Percentiles rank a stretch among this genome's conserved stretches.
Conservation (phyloP, 2,113 vertebrate genomes). For the Pyxicephalus adspersus region DNA sequence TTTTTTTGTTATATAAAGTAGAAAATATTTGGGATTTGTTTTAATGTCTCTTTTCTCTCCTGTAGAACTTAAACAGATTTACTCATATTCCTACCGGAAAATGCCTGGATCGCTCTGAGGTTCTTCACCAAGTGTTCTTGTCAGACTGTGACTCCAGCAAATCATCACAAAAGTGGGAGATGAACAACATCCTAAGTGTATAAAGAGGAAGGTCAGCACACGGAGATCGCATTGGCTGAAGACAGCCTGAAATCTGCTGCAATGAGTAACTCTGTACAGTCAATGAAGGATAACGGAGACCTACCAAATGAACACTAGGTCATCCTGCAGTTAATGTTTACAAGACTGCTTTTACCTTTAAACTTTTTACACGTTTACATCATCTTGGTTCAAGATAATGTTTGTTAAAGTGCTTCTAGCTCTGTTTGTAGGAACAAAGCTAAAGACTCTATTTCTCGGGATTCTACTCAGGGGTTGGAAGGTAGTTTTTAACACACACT, state of each 20-base stretch:
- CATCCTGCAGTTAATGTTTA: constrained; percentile 82
- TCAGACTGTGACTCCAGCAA: constrained; percentile 89
- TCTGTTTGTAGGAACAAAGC: constrained; percentile 68
- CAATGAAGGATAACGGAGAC: constrained; percentile 72
- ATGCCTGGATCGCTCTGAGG: constrained; percentile 93
- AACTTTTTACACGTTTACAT: constrained; percentile 88
- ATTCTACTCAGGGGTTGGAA: constrained; percentile 86
- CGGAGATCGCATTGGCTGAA: constrained; percentile 70
- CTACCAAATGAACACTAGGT: constrained; percentile 75
- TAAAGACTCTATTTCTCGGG: constrained; percentile 77
- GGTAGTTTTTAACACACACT: constrained; percentile 81
- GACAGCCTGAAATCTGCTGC: constrained; percentile 81
- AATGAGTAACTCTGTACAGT: constrained; percentile 71
- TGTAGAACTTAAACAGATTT: constrained; percentile 88
- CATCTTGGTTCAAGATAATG: constrained; percentile 71
- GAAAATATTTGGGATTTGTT: neutral
- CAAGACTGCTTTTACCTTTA: constrained; percentile 85
- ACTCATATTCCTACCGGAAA: constrained; percentile 84
- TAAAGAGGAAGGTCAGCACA: constrained; percentile 67
- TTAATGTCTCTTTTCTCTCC: neutral
- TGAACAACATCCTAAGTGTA: constrained; percentile 95
- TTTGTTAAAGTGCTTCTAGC: constrained; percentile 74
- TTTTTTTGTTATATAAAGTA: neutral
- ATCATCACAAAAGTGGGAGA: constrained; percentile 94
- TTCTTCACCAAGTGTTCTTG: constrained; percentile 93